These are phyloP conservation scores for Euwallacea similis DNA, from an alignment of 1,140 invertebrate genomes.

Conservation along the genomic window DNA sequence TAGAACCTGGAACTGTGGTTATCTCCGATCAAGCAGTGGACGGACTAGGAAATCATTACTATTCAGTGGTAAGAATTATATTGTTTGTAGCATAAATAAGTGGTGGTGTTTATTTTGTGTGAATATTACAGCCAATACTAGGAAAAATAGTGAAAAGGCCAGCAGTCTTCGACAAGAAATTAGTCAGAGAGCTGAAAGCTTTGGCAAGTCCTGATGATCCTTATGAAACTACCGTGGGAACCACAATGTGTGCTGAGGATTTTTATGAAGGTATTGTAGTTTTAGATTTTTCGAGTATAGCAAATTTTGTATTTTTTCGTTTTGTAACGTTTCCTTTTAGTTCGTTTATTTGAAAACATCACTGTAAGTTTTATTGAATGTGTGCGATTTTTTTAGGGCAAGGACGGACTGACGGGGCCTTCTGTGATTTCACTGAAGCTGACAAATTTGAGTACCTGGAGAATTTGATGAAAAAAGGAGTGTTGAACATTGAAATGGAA, in stretches of 20 bases:
- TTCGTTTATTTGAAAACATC: background rate
- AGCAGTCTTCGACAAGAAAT: conserved; percentile 77
- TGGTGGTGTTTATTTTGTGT: background rate
- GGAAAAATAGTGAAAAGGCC: conserved; percentile 83
- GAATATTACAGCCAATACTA: conserved; percentile 65
- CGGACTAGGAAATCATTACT: conserved; percentile 64
- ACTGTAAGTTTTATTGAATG: background rate
- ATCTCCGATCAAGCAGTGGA: conserved; percentile 72
- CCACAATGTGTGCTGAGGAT: conserved; percentile 93
- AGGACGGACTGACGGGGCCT: conserved; percentile 93
- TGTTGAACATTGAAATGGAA: conserved; percentile 99
- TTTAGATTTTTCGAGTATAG: background rate
- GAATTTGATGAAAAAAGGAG: conserved; percentile 73
- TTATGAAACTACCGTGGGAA: conserved; percentile 85
- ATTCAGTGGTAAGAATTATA: conserved; percentile 62
- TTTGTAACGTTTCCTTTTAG: background rate
- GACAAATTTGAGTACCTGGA: conserved; percentile 90
- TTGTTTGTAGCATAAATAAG: background rate
- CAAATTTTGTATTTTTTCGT: background rate
- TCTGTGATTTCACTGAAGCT: conserved; percentile 88
- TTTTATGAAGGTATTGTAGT: conserved; percentile 87
- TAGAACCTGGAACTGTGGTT: conserved; percentile 73
- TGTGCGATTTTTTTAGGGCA: conserved; percentile 61
- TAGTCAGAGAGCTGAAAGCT: conserved; percentile 76
- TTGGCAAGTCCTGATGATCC: conserved; percentile 76